phyloP scores from a whole-genome alignment of 2,888 invertebrate species.

The Seladonia tumulorum region DNA sequence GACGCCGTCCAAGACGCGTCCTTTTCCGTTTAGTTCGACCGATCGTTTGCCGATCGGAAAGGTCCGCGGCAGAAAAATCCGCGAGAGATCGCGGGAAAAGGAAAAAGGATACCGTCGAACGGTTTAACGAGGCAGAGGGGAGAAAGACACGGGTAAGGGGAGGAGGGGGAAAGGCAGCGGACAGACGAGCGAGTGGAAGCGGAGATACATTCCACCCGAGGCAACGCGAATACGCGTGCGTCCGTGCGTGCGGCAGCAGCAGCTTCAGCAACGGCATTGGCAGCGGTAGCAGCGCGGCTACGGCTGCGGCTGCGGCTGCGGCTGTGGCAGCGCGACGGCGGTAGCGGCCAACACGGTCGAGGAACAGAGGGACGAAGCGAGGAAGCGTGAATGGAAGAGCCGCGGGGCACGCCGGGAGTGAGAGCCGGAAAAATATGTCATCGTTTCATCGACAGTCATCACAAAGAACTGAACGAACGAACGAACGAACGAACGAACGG shows the following conservation, averaged over 20 bases:
- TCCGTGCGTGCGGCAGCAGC: conserved; percentile 22
- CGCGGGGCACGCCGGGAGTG: conserved; percentile 79
- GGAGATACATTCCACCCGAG: conserved; percentile 56
- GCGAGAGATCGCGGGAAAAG: conserved; percentile 1
- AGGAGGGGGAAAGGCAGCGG: conserved; percentile 8
- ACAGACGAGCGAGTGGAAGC: conserved; percentile 27
- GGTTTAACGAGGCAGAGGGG: conserved; percentile 42
- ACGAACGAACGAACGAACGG: conserved; percentile 65
- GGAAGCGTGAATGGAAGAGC: conserved; percentile 73
- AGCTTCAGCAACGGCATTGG: neutral
- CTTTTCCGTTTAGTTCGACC: neutral
- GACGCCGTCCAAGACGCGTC: neutral
- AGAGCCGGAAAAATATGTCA: conserved; percentile 84
- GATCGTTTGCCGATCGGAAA: neutral
- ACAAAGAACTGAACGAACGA: conserved; percentile 81
- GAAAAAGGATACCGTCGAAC: conserved; percentile 34
- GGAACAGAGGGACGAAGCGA: conserved; percentile 58
- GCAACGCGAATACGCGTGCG: conserved; percentile 54
- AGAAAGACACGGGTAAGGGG: neutral
- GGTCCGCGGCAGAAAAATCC: neutral
- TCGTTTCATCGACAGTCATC: conserved; percentile 84
- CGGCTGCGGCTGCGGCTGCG: too few relatives aligned
- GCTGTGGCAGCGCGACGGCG: conserved; percentile 10
- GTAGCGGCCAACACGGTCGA: conserved; percentile 48
- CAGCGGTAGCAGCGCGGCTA: conserved; percentile 14